Conservation (phyloP, 2,888 invertebrate genomes). For the Lissonota sp. region DNA sequence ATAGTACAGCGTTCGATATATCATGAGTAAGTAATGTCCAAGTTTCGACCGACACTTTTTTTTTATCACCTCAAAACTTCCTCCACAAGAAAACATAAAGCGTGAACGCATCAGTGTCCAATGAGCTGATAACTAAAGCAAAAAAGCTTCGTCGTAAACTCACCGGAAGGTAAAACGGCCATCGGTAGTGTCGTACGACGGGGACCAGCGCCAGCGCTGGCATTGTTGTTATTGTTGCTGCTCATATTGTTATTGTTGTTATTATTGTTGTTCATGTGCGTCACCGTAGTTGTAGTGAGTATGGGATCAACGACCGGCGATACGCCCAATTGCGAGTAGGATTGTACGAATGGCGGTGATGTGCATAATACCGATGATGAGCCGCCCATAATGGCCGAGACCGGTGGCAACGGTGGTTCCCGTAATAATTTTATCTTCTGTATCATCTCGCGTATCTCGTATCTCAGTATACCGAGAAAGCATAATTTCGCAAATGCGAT, state of each 20-base stretch:
- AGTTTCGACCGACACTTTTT: too few species aligned
- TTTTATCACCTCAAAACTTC: too few species aligned
- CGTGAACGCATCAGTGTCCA: not conserved
- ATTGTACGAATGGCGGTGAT: conserved; percentile 76
- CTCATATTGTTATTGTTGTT: conserved; percentile 48
- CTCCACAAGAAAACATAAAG: not conserved
- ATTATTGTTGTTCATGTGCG: conserved; percentile 61
- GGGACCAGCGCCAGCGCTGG: conserved; percentile 58
- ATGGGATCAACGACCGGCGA: conserved; percentile 68
- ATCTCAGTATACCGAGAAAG: conserved; percentile 93
- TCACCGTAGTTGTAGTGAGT: conserved; percentile 63
- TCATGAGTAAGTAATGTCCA: too few species aligned
- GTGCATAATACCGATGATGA: conserved; percentile 64
- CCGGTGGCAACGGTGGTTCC: conserved; percentile 72
- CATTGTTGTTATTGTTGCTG: conserved; percentile 56
- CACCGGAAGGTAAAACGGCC: conserved; percentile 64
- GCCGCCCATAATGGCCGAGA: conserved; percentile 55
- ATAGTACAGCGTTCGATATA: too few species aligned
- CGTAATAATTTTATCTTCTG: conserved; percentile 93
- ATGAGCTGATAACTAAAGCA: not conserved
- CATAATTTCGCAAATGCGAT: conserved; percentile 95
- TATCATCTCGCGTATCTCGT: conserved; percentile 96
- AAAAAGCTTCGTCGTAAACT: conserved; percentile 3
- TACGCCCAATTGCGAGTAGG: conserved; percentile 76
- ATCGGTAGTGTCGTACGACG: conserved; percentile 67